Percentiles rank a stretch among this genome's conserved stretches.
Evolutionary conservation across 1,140 invertebrate species (phyloP).

Genomic region (Leptopilina clavipes): DNA sequence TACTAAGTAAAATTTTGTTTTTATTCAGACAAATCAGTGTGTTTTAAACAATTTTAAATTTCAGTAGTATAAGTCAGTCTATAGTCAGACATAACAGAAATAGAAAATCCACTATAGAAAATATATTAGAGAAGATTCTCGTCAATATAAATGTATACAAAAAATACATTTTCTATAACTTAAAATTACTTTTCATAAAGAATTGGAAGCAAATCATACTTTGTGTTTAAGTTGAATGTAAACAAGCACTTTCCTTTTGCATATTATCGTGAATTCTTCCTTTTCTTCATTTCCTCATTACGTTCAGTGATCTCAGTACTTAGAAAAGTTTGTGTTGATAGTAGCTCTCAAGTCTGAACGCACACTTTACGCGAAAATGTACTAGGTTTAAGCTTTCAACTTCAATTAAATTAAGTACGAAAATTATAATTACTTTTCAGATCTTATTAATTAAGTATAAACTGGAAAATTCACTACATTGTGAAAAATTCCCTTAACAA

Average conservation of each 20-base stretch:
- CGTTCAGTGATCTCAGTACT: slow-evolving; percentile 19
- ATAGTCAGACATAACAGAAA: no score
- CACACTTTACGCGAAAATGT: slow-evolving; percentile 25
- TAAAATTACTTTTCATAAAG: no score
- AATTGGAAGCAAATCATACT: background rate
- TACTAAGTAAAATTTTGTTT: no score
- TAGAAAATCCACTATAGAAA: no score
- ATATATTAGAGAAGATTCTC: no score
- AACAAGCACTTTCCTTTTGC: slow-evolving; percentile 18
- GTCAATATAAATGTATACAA: no score
- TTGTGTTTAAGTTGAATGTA: background rate
- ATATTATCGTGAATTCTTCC: slow-evolving; percentile 14
- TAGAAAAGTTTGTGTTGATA: slow-evolving; percentile 19
- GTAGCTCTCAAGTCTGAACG: slow-evolving; percentile 16
- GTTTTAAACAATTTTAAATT: no score
- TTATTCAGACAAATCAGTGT: no score
- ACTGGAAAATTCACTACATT: background rate
- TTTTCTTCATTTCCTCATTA: slow-evolving; percentile 26
- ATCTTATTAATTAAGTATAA: slow-evolving; percentile 9
- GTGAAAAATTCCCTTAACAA: background rate
- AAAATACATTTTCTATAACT: no score
- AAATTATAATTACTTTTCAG: background rate
- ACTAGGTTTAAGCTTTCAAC: slow-evolving; percentile 6
- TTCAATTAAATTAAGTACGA: slow-evolving; percentile 6
- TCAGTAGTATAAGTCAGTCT: no score